Evolutionary conservation across 1,140 invertebrate species (phyloP).

Genomic region (Centruroides sculpturatus): DNA sequence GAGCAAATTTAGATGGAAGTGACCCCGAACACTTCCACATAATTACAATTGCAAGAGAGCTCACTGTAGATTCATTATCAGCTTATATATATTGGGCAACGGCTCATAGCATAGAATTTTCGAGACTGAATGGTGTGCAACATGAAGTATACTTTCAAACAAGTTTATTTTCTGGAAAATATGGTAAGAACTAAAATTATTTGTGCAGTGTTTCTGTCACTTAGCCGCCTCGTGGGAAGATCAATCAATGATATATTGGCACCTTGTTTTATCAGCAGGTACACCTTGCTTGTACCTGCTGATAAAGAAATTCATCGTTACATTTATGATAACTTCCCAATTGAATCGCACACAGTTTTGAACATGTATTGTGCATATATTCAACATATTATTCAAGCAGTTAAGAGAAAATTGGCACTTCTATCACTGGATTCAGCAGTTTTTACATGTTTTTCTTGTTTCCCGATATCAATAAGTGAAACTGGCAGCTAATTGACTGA

Average conservation of each 20-base stretch:
- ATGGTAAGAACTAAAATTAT: slow-evolving; percentile 24
- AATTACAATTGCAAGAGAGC: slow-evolving; percentile 56
- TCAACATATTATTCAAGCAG: too few relatives aligned
- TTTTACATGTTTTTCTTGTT: too few relatives aligned
- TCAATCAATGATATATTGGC: background rate
- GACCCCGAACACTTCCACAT: slow-evolving; percentile 58
- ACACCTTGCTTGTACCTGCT: too few relatives aligned
- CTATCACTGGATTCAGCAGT: too few relatives aligned
- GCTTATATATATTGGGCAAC: slow-evolving; percentile 75
- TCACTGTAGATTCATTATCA: slow-evolving; percentile 62
- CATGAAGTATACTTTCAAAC: slow-evolving; percentile 53
- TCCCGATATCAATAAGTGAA: too few relatives aligned
- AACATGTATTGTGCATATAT: too few relatives aligned
- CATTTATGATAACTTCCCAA: too few relatives aligned
- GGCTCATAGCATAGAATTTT: slow-evolving; percentile 57
- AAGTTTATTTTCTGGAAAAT: slow-evolving; percentile 58
- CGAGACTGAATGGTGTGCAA: slow-evolving; percentile 59
- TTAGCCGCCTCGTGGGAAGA: background rate
- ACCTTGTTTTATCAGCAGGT: too few relatives aligned
- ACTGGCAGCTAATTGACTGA: too few relatives aligned
- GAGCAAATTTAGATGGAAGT: slow-evolving; percentile 48
- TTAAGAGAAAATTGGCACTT: too few relatives aligned
- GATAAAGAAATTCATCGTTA: too few relatives aligned
- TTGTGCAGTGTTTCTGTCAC: slow-evolving; percentile 11
- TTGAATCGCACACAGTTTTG: too few relatives aligned